A percentile compares a stretch with the other conserved stretches of the same genome.
Evolutionary conservation across 2,888 invertebrate genomes (phyloP).

Genomic region (Drosophila cracens): DNA sequence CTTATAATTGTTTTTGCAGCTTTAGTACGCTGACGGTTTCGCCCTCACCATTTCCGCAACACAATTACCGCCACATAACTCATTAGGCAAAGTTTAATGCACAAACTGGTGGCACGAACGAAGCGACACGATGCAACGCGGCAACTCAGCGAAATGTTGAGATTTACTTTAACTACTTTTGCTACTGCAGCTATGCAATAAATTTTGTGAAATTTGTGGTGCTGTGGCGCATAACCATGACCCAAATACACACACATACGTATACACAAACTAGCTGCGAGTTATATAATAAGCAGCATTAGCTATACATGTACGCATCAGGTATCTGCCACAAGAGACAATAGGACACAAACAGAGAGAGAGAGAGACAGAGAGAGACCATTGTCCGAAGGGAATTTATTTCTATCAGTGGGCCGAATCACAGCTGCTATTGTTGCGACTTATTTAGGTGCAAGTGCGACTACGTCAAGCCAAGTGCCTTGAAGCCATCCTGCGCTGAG

Average conservation of each 20-base stretch:
- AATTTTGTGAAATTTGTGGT: constrained; percentile 62
- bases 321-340: constrained; percentile 15
- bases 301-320: constrained; percentile 58
- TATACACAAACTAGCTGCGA: constrained; percentile 10
- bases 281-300: constrained; percentile 71
- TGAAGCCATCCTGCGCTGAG: not conserved
- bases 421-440: constrained; percentile 60
- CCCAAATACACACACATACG: constrained; percentile 46
- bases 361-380: not conserved
- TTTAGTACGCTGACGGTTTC: not conserved
- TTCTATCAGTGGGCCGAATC: constrained; percentile 46
- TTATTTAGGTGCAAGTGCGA: constrained; percentile 70
- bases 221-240: constrained; percentile 49
- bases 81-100: constrained; percentile 71
- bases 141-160: constrained; percentile 41
- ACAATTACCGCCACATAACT: constrained; percentile 59
- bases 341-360: constrained; percentile 4
- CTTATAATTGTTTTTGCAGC: constrained; percentile 72
- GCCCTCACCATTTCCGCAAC: not conserved
- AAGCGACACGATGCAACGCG: not conserved
- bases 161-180: constrained; percentile 74
- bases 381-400: constrained; percentile 20
- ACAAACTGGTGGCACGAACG: constrained; percentile 23
- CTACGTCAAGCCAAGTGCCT: constrained; percentile 42
- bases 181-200: constrained; percentile 77